Evolutionary conservation across 2,797 vertebrate genomes (phyloP).

Genomic region (Bryconaethiops microstoma): DNA sequence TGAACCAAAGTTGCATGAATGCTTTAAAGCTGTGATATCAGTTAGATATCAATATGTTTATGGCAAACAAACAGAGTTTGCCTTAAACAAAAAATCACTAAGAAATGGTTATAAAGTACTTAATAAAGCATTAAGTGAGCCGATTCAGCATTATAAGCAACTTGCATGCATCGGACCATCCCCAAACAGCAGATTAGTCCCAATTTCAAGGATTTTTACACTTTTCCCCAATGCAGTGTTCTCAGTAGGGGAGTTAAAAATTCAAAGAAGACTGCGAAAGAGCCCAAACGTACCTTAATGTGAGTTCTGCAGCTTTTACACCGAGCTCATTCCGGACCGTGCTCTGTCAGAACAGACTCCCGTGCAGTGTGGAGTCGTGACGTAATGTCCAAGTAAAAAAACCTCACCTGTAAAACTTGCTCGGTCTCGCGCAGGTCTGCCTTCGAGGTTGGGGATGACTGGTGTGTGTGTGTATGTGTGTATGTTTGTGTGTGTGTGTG

Average conservation of each 20-base stretch:
- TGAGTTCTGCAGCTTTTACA: not conserved
- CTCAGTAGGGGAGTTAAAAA: not conserved
- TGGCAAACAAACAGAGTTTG: too few species aligned
- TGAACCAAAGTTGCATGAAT: too few species aligned
- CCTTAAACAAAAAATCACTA: too few species aligned
- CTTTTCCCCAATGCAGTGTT: not conserved
- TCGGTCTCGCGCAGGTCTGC: not conserved
- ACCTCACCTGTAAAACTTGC: constrained; percentile 15
- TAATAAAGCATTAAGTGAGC: too few species aligned
- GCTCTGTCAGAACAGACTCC: not conserved
- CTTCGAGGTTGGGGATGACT: not conserved
- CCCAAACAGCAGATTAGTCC: not conserved
- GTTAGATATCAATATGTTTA: too few species aligned
- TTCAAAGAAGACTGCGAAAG: not conserved
- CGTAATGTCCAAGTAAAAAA: not conserved
- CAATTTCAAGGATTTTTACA: too few species aligned
- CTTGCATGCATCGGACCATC: not conserved
- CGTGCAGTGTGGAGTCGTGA: not conserved
- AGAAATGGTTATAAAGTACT: too few species aligned
- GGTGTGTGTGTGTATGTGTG: not conserved
- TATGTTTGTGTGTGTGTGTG: not conserved
- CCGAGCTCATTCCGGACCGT: constrained; percentile 1
- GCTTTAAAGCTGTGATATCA: too few species aligned
- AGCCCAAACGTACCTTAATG: not conserved
- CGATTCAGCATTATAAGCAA: not conserved